These are phyloP conservation scores for Zoanthus sociatus DNA, from an alignment of 92 coral and sea anemone genomes.

Conservation along the genomic window DNA sequence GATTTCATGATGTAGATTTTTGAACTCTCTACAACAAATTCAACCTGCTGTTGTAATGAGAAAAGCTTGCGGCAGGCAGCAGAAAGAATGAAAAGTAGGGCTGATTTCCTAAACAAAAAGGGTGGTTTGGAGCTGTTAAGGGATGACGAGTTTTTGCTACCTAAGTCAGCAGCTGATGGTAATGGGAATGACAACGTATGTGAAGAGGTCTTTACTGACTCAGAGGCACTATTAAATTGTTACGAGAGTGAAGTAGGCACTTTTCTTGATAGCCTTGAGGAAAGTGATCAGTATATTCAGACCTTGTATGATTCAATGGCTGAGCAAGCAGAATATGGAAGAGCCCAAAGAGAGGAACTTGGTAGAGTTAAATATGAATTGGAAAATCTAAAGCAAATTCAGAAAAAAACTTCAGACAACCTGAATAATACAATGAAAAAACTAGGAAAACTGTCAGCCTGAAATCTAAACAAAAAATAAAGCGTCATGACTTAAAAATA, in stretches of 20 bases:
- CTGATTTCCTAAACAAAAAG: neutral
- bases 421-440: slow-evolving; percentile 28
- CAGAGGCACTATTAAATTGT: too few relatives aligned
- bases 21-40: slow-evolving; percentile 7
- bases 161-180: too few relatives aligned
- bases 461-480: slow-evolving; percentile 26
- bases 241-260: too few relatives aligned
- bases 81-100: slow-evolving; percentile 2
- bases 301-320: neutral
- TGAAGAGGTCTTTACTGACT: too few relatives aligned
- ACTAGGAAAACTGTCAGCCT: slow-evolving; percentile 17
- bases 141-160: neutral
- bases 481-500: neutral
- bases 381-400: slow-evolving; percentile 5
- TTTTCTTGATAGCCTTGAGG: too few relatives aligned
- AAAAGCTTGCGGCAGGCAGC: slow-evolving; percentile 25
- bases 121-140: neutral
- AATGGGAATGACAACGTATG: too few relatives aligned
- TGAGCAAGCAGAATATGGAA: slow-evolving; percentile 1
- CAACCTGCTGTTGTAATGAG: slow-evolving; percentile 3
- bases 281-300: too few relatives aligned
- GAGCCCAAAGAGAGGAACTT: slow-evolving; percentile 17
- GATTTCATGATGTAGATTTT: slow-evolving; percentile 1
- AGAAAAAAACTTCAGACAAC: neutral
- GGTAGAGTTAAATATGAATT: slow-evolving; percentile 3